These are phyloP conservation scores for Scolopax bukidnonensis DNA, from an alignment of 2,797 vertebrate genomes.

Conservation along the genomic window DNA sequence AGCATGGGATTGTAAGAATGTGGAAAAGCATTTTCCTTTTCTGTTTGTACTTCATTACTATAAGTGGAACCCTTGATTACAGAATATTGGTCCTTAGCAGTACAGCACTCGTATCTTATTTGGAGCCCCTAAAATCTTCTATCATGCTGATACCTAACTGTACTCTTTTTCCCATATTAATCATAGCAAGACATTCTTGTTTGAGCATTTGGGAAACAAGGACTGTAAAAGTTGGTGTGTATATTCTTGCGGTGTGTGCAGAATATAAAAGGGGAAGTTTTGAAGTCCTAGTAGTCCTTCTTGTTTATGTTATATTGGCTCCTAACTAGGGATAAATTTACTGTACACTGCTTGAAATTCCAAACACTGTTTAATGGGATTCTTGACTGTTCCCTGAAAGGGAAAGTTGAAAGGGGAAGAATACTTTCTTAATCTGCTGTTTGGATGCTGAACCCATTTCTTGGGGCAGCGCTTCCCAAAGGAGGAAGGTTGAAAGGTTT, in stretches of 20 bases:
- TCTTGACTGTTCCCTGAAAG: background rate
- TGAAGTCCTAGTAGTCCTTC: background rate
- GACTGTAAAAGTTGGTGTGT: background rate
- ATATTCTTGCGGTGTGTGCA: rapidly evolving
- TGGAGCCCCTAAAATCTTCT: background rate
- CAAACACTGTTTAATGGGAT: background rate
- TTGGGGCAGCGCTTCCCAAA: background rate
- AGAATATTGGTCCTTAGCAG: background rate
- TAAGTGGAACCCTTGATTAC: background rate
- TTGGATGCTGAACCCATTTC: background rate
- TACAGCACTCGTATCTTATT: background rate
- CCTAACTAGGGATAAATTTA: background rate
- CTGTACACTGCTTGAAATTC: background rate
- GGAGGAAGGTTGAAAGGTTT: background rate
- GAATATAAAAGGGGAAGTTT: background rate
- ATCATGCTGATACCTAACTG: background rate
- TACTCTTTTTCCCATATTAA: background rate
- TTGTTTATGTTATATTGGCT: background rate
- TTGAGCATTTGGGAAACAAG: background rate
- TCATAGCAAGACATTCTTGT: background rate
- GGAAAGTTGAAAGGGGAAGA: background rate
- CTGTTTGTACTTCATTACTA: background rate
- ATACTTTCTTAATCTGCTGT: background rate
- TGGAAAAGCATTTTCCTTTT: background rate
- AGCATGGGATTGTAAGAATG: background rate